These are phyloP conservation scores for Porites australiensis DNA, from an alignment of 64 coral and sea anemone genomes.

Conservation along the genomic window DNA sequence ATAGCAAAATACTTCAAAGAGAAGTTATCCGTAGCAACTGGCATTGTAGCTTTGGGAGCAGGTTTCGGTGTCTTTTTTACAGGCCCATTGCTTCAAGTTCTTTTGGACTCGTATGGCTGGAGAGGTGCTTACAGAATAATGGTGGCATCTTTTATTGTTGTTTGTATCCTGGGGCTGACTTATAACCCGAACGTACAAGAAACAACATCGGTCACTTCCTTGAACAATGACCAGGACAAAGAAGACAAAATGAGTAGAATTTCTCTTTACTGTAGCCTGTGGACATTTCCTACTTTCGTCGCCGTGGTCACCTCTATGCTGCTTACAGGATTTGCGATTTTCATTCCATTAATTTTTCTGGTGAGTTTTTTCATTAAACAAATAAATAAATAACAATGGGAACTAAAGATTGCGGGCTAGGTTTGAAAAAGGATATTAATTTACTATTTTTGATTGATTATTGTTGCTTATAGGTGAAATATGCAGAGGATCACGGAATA, in stretches of 20 bases:
- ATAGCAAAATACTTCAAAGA: neutral
- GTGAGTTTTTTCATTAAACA: slow-evolving; percentile 14
- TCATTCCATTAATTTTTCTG: slow-evolving; percentile 43
- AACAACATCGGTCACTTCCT: too few species aligned
- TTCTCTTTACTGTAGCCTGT: slow-evolving; percentile 47
- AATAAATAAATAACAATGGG: too few species aligned
- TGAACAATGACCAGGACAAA: too few species aligned
- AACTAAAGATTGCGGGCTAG: too few species aligned
- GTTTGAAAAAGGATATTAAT: too few species aligned
- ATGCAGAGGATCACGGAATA: too few species aligned
- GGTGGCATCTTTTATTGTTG: neutral
- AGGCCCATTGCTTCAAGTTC: neutral
- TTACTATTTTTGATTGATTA: too few species aligned
- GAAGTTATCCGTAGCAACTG: neutral
- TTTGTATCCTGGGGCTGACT: neutral
- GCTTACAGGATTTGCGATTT: slow-evolving; percentile 43
- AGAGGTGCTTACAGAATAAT: slow-evolving; percentile 15
- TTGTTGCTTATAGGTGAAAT: too few species aligned
- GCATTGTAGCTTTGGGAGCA: neutral
- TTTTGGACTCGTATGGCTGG: neutral
- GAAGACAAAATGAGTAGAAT: neutral
- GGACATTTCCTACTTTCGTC: neutral
- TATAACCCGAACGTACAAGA: slow-evolving; percentile 12
- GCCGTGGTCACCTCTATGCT: neutral
- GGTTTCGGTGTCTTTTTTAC: neutral